Percentiles rank a stretch among this genome's conserved stretches.
Conservation (phyloP, 2,113 vertebrate species). For the Chlamydotis undulata region DNA sequence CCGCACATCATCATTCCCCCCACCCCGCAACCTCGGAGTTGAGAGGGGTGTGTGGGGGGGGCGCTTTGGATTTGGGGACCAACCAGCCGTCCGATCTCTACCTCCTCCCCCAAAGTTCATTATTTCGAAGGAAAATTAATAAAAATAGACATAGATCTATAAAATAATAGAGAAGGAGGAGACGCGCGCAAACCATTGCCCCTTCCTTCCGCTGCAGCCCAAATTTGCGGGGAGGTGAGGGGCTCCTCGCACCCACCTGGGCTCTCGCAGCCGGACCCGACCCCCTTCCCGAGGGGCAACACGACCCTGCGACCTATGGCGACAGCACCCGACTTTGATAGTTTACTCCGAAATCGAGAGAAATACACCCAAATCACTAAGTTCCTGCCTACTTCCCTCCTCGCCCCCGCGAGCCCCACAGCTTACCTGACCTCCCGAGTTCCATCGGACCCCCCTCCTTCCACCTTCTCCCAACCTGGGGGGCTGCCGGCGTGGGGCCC, state of each 20-base stretch:
- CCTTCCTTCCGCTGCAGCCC: background rate
- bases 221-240: background rate
- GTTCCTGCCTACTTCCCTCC: accelerated
- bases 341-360: no score
- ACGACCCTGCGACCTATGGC: background rate
- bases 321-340: background rate
- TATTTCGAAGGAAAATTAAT: conserved; percentile 9
- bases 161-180: background rate
- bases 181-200: background rate
- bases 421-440: background rate
- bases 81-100: background rate
- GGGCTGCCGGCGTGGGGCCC: background rate
- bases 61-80: background rate
- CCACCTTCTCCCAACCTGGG: no score
- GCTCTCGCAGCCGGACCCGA: background rate
- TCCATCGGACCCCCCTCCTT: background rate
- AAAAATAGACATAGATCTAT: accelerated
- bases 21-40: no score
- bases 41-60: no score
- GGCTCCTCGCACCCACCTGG: background rate
- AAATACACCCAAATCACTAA: background rate
- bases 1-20: background rate
- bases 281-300: background rate
- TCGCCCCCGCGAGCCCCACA: background rate
- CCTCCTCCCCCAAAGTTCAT: background rate